phyloP scores from a whole-genome alignment of 2,113 vertebrate genomes.

The Platichthys stellatus region DNA sequence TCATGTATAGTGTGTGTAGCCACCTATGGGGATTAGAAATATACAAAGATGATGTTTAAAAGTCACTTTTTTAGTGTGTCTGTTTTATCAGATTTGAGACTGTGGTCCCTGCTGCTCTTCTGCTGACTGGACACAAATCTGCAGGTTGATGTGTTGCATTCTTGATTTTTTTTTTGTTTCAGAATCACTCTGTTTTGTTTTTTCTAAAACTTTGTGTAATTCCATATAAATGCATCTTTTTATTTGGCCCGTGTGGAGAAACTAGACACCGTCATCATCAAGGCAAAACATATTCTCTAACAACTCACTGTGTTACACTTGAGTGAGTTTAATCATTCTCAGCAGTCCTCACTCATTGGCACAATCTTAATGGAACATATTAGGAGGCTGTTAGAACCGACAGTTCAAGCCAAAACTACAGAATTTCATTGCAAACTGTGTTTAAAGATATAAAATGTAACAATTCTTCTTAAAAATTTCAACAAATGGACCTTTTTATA shows the following conservation, averaged over 20 bases:
- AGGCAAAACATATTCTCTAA: too few relatives aligned
- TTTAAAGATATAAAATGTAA: too few relatives aligned
- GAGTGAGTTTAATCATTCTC: not conserved
- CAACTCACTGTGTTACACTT: not conserved
- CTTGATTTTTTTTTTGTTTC: not conserved
- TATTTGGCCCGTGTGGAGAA: not conserved
- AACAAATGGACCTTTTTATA: too few relatives aligned
- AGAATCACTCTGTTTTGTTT: not conserved
- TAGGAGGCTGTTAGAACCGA: too few relatives aligned
- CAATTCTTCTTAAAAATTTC: too few relatives aligned
- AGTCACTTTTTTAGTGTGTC: not conserved
- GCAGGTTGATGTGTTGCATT: not conserved
- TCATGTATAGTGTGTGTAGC: not conserved
- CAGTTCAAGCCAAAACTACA: too few relatives aligned
- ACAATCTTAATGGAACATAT: too few relatives aligned
- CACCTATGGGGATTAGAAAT: too few relatives aligned
- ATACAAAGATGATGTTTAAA: not conserved
- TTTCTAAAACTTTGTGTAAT: not conserved
- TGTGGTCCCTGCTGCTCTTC: not conserved
- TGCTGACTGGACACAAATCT: constrained; percentile 10
- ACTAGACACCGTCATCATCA: not conserved
- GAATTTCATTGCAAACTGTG: too few relatives aligned
- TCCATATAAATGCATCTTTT: not conserved
- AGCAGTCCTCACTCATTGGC: not conserved
- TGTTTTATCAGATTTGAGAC: not conserved